Percentiles rank a stretch among this genome's conserved stretches.
phyloP scores from a whole-genome alignment of 2,888 invertebrate genomes.

The Elaeidobius kamerunicus region DNA sequence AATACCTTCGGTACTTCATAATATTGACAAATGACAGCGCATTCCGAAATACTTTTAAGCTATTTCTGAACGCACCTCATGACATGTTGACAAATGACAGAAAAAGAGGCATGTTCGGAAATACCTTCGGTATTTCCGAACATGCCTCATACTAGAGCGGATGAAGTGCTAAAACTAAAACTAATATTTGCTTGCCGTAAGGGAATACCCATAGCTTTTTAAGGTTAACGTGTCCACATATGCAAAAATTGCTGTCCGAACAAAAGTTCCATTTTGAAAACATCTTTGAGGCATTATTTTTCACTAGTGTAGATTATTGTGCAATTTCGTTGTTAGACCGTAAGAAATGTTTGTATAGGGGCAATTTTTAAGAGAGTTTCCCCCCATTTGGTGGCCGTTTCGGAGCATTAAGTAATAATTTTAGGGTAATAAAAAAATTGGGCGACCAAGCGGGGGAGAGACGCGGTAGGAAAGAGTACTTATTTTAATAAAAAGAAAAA shows the following conservation, averaged over 20 bases:
- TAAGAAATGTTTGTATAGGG: slow-evolving; percentile 30
- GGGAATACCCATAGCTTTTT: slow-evolving; percentile 18
- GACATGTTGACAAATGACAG: not conserved
- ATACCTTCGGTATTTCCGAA: no score
- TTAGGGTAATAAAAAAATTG: slow-evolving; percentile 10
- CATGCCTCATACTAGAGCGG: no score
- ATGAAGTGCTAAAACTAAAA: no score
- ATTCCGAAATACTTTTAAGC: no score
- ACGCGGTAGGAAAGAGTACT: slow-evolving; percentile 32
- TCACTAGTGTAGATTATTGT: slow-evolving; percentile 27
- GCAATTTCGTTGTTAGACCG: slow-evolving; percentile 29
- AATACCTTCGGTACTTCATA: no score
- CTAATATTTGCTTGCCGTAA: slow-evolving; percentile 17
- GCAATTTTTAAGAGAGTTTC: slow-evolving; percentile 19
- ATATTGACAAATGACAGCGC: no score
- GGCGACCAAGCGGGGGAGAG: slow-evolving; percentile 2
- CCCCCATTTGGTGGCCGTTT: slow-evolving; percentile 23
- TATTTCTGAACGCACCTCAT: no score
- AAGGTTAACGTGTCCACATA: slow-evolving; percentile 21
- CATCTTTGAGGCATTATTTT: no score
- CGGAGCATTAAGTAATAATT: slow-evolving; percentile 27
- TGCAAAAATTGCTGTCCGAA: slow-evolving; percentile 17
- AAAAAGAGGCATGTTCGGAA: not conserved
- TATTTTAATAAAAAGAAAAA: slow-evolving; percentile 29
- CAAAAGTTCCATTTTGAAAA: slow-evolving; percentile 6